These are phyloP conservation scores for Teleiodes luculella DNA, from an alignment of 2,888 invertebrate genomes.

Conservation along the genomic window DNA sequence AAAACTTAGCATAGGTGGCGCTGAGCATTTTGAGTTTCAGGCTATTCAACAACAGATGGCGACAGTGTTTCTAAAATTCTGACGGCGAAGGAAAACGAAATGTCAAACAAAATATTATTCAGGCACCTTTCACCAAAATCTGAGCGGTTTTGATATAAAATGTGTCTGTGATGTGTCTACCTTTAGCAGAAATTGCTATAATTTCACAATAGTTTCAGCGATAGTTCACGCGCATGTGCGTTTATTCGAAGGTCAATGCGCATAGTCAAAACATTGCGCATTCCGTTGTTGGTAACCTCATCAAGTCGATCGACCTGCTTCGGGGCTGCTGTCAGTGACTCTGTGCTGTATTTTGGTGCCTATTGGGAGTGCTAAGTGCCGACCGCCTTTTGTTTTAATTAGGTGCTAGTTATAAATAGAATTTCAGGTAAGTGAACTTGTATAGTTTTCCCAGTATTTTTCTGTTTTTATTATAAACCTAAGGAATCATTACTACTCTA, in stretches of 20 bases:
- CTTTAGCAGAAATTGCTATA: not conserved
- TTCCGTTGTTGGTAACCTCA: slow-evolving; percentile 63
- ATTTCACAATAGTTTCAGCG: not conserved
- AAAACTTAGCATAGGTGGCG: not conserved
- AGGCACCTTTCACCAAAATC: not conserved
- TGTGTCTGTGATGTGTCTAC: not conserved
- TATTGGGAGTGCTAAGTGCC: slow-evolving; percentile 67
- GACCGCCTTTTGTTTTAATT: slow-evolving; percentile 48
- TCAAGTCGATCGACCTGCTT: slow-evolving; percentile 64
- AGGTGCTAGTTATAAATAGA: slow-evolving; percentile 51
- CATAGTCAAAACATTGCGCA: slow-evolving; percentile 78
- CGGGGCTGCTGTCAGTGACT: slow-evolving; percentile 51
- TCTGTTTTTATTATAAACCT: not conserved
- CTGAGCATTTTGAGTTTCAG: not conserved
- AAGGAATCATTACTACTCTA: not conserved
- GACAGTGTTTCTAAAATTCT: not conserved
- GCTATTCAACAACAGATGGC: slow-evolving; percentile 38
- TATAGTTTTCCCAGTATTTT: not conserved
- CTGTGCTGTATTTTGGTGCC: slow-evolving; percentile 71
- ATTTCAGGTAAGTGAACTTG: slow-evolving; percentile 53
- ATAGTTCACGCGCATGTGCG: slow-evolving; percentile 61
- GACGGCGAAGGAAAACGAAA: not conserved
- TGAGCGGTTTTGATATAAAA: not conserved
- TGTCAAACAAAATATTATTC: not conserved
- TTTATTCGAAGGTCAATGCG: slow-evolving; percentile 64